phyloP scores from a whole-genome alignment of 1,140 invertebrate species.

The Hycleus phaleratus region DNA sequence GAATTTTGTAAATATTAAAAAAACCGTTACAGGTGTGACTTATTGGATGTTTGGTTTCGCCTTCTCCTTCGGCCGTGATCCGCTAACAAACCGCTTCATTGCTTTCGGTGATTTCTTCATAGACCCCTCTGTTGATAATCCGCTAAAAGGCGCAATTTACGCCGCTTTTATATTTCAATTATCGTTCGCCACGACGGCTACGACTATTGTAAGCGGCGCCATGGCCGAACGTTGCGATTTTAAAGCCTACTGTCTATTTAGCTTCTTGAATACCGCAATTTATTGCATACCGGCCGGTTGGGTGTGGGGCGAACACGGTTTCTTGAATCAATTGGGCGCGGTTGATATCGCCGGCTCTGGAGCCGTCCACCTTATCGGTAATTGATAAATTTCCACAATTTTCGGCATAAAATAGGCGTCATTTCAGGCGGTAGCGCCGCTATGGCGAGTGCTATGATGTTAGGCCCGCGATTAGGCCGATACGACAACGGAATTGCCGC shows the following conservation, averaged over 20 bases:
- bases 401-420: not conserved
- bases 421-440: slow-evolving; percentile 53
- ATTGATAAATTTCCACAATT: not conserved
- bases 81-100: slow-evolving; percentile 63
- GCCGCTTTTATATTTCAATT: slow-evolving; percentile 81
- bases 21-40: slow-evolving; percentile 46
- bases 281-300: slow-evolving; percentile 93
- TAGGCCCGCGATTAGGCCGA: slow-evolving; percentile 80
- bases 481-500: slow-evolving; percentile 70
- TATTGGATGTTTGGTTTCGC: slow-evolving; percentile 95
- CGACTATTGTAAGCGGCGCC: slow-evolving; percentile 84
- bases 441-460: slow-evolving; percentile 80
- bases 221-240: slow-evolving; percentile 87
- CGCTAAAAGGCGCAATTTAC: slow-evolving; percentile 68
- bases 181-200: slow-evolving; percentile 84
- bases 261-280: slow-evolving; percentile 79
- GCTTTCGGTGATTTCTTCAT: slow-evolving; percentile 65
- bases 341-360: slow-evolving; percentile 90
- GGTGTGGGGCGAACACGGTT: slow-evolving; percentile 83
- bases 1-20: no score
- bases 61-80: slow-evolving; percentile 74
- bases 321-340: slow-evolving; percentile 69
- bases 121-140: slow-evolving; percentile 58
- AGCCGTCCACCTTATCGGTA: slow-evolving; percentile 82
- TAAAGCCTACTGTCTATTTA: slow-evolving; percentile 85